These are phyloP conservation scores for Hyposoter dolosus DNA, from an alignment of 2,888 invertebrate genomes.

Conservation along the genomic window DNA sequence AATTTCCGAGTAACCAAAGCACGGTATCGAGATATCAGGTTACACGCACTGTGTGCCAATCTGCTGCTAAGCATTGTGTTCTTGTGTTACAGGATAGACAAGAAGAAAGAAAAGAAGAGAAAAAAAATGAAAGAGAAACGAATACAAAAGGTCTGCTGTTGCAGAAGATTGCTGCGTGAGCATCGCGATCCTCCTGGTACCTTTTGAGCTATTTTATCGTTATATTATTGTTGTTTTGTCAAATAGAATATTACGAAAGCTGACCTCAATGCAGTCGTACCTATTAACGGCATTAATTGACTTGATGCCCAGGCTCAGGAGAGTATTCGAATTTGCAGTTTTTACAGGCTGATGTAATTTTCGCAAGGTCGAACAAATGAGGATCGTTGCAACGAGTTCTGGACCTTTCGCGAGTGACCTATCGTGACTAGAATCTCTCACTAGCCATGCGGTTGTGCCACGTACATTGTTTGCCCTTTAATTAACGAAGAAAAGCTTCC, in stretches of 20 bases:
- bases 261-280: conserved; percentile 50
- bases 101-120: background rate
- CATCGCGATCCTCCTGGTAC: conserved; percentile 35
- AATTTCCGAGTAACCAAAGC: conserved; percentile 77
- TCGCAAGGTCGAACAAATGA: conserved; percentile 51
- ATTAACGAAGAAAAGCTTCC: conserved; percentile 40
- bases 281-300: conserved; percentile 62
- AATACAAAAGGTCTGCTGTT: conserved; percentile 24
- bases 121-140: background rate
- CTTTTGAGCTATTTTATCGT: conserved; percentile 43
- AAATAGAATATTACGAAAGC: conserved; percentile 45
- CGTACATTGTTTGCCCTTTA: conserved; percentile 32
- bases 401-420: conserved; percentile 28
- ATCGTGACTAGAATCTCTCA: conserved; percentile 44
- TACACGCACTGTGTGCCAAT: conserved; percentile 72
- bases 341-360: background rate
- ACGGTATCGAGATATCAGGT: conserved; percentile 76
- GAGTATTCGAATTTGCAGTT: conserved; percentile 5
- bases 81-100: conserved; percentile 76
- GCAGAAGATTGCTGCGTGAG: conserved; percentile 40
- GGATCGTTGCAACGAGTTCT: conserved; percentile 32
- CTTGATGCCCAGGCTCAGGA: conserved; percentile 7
- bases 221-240: conserved; percentile 30
- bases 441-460: background rate
- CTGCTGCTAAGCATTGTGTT: conserved; percentile 78